Base-by-base conservation (phyloP, 2,113 vertebrate genomes). In the Lepus timidus region DNA sequence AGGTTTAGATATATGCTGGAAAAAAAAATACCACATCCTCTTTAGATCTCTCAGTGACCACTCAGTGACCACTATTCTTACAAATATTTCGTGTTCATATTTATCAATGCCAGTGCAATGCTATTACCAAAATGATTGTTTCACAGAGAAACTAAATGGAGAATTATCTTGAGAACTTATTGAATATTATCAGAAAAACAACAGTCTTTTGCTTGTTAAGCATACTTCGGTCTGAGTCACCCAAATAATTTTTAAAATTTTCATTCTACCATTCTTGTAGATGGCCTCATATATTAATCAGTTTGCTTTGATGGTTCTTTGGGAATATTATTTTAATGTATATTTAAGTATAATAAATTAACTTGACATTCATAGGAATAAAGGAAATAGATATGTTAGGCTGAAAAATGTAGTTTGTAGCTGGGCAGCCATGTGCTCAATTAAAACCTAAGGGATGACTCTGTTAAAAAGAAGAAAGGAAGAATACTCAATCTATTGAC, bases 301-400 rank as follows among this genome's bases (percentile, higher is more conserved):
- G 39, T 85, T 82, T 75, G 58, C 73, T 85, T 73, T 92, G 93
- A 65, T 71, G 16, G 20, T 58, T 44, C 39, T 92, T 73, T 44
- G 23, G 81, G 87, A 85, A 85, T 85, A 61, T 16, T 70, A 61
- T 84, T 75, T 81, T 87, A 89, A 44, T 87, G 31, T 71, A 17
- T 61, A 70, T 67, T 81, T 90, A 92, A 85, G 70, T 36, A 22
- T 51, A 92, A 74, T 84, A 92, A 95, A 84, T 94, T 88, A 61
- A 81, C 75, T 49, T 80, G 65, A 65, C 55, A 64, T 49, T 92
- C 92, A 89, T 4, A 91, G 22, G 33, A 87, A 90, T 81, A 76
- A 89, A 93, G 27, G 51, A 95, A 90, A 85, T 70, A 10, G 33
- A 11, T 84, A 25, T 71, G 7, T 92, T 84, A 84, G 58, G 5